These are phyloP conservation scores for Galeopsomyia nigrocyanea DNA, from an alignment of 2,888 invertebrate genomes.

Conservation along the genomic window DNA sequence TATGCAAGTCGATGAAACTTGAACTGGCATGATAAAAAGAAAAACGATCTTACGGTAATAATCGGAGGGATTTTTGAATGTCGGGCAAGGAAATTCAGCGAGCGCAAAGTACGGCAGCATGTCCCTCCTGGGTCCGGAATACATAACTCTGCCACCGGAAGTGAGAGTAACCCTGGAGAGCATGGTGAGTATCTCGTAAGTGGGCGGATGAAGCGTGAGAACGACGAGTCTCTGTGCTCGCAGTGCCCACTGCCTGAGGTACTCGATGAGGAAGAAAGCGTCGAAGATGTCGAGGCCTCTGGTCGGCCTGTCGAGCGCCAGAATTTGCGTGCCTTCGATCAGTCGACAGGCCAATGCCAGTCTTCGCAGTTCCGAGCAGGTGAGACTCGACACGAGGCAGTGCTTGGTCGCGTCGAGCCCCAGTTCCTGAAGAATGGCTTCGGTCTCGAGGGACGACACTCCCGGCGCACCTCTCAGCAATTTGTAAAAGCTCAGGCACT, in stretches of 20 bases:
- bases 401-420: slow-evolving; percentile 91
- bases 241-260: slow-evolving; percentile 91
- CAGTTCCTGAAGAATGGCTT: slow-evolving; percentile 90
- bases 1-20: no score
- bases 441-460: slow-evolving; percentile 77
- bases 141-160: slow-evolving; percentile 92
- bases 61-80: slow-evolving; percentile 96
- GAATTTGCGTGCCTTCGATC: slow-evolving; percentile 86
- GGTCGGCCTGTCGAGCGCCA: slow-evolving; percentile 90
- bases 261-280: slow-evolving; percentile 94
- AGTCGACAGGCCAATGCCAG: slow-evolving; percentile 92
- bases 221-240: slow-evolving; percentile 83
- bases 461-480: slow-evolving; percentile 78
- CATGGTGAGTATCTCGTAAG: slow-evolving; percentile 96
- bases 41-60: slow-evolving; percentile 83
- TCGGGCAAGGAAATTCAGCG: slow-evolving; percentile 94
- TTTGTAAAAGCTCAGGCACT: slow-evolving; percentile 88
- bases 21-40: neutral
- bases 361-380: slow-evolving; percentile 88
- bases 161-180: slow-evolving; percentile 86
- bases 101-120: slow-evolving; percentile 92
- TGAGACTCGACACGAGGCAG: slow-evolving; percentile 87
- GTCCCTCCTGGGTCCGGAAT: slow-evolving; percentile 88
- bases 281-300: slow-evolving; percentile 95
- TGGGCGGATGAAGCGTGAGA: slow-evolving; percentile 93